Conservation (phyloP, 2,888 invertebrate genomes). For the Priapulus caudatus region DNA sequence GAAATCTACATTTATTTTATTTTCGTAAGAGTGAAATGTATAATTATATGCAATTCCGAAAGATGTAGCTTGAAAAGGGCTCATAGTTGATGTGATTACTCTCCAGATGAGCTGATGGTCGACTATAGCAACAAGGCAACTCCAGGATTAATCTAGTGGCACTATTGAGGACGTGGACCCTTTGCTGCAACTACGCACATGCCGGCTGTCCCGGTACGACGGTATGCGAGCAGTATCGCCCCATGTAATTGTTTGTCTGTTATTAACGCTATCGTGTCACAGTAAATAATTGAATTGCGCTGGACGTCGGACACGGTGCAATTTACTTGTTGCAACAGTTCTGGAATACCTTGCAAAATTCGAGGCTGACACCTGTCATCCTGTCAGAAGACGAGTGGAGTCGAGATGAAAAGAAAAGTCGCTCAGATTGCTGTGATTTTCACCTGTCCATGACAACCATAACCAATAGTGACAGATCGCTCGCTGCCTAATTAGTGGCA, state of each 20-base stretch:
- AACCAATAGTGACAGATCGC: slow-evolving; percentile 52
- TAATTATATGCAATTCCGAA: too few relatives aligned
- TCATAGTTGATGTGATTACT: too few relatives aligned
- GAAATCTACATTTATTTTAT: slow-evolving; percentile 2
- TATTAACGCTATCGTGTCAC: too few relatives aligned
- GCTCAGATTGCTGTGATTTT: slow-evolving; percentile 54
- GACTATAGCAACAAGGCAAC: slow-evolving; percentile 53
- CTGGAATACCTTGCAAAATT: slow-evolving; percentile 34
- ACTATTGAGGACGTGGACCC: slow-evolving; percentile 49
- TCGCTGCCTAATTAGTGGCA: too few relatives aligned
- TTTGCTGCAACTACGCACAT: slow-evolving; percentile 48
- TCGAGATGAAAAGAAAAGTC: slow-evolving; percentile 52
- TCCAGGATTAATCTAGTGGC: slow-evolving; percentile 51
- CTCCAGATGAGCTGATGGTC: slow-evolving; percentile 48
- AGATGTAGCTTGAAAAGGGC: too few relatives aligned
- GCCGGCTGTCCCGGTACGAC: slow-evolving; percentile 25
- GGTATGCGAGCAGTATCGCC: too few relatives aligned
- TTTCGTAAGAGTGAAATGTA: too few relatives aligned
- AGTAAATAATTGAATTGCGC: too few relatives aligned
- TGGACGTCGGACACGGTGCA: too few relatives aligned
- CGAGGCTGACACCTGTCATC: slow-evolving; percentile 30
- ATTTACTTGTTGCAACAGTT: slow-evolving; percentile 26
- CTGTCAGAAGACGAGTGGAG: slow-evolving; percentile 52
- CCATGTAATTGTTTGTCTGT: too few relatives aligned
- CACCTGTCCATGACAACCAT: slow-evolving; percentile 60